Evolutionary conservation across 2,113 vertebrate species (phyloP), one percentile per base, ranked within the genome.

Genomic region (Paralichthys olivaceus): DNA sequence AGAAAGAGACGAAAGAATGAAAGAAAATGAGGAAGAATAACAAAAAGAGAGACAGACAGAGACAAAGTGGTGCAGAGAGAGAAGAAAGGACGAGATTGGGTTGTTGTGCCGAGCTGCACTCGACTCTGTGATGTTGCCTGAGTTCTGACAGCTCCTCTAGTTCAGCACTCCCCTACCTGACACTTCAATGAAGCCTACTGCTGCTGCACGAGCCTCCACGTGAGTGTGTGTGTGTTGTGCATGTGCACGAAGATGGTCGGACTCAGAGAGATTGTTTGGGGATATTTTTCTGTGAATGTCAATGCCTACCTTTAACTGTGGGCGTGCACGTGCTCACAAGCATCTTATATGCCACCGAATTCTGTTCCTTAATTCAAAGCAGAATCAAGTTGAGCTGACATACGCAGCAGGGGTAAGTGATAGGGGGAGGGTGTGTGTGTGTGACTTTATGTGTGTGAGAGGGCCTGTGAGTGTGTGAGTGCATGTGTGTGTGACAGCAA

Each of bases 301-400:
- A 59, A 26, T 26, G 32, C 14, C 25, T 66, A 12, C 73, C 34
- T 69, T 56, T 77, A 59, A 73, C 60, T 37, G 40, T 40, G 59
- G 26, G 80, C 5, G 7, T 55, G 71, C 17, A 40, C 7, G 56
- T 9, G 11, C 32, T 11, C 40, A 75, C 60, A 47, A 64, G 65
- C 79, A 71, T 85, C 62, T 73, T 66, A 75, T 81, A 76, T 84
- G 83, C 83, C 86, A 84, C 80, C 70, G 72, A 79, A 84, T 91
- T 87, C 65, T 84, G 78, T 83, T 90, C 72, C 76, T 91, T 90
- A 92, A 93, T 91, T 91, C 87, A 87, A 84, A 84, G 85, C 80
- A 87, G 77, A 91, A 86, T 88, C 55, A 26, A 89, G 80, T 66
- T 79, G 68, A 87, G 74, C 82, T 89, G 91, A 88, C 90, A 85